Base-by-base conservation (phyloP, 2,113 vertebrate genomes). In the Arvicanthis niloticus region DNA sequence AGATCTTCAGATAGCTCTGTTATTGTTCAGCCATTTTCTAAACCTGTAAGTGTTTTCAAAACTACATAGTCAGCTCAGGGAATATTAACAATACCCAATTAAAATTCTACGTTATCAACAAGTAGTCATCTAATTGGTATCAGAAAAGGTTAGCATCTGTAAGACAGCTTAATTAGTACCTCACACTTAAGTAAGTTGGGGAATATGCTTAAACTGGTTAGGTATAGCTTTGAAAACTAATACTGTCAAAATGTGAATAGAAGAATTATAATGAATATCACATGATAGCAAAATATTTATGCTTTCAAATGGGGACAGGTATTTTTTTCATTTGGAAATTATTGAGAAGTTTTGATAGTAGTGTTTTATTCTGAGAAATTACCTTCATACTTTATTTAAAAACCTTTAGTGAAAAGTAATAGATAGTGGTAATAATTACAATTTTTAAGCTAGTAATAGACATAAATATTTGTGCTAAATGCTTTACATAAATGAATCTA, bases 101-200 rank as follows among this genome's bases (percentile, higher is more conserved):
- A 98, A 70, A 97, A 96, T 96, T 95, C 97, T 96, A 96, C 96
- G 75, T 40, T 98, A 48, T 90, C 98, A n/a, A 98, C 98, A 67
- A 45, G 95, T 99, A 16, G 68, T 96, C 86, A 96, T 91, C 97
- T 98, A 98, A 58, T 85, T 95, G 6, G 93, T n/a, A 56, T 97
- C 97, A 84, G 97, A 97, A 97, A 98, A 98, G 96, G 97, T 97
- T 76, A 89, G 96, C 0, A 48, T 98, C 84, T 98, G 98, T 95
- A 97, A 98, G 42, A 92, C 98, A 94, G 85, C 96, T 91, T 98
- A 98, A 24, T 91, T 98, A 84, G 45, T 98, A 34, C 73, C 97
- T 70, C 99, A 80, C 98, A 98, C 75, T 97, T 98, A 99, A 60
- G 97, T 99, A 91, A 98, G 98, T 94, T 98, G 99, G 99, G 99